Base-by-base conservation (phyloP, 2,113 vertebrate species). In the Otis tarda region DNA sequence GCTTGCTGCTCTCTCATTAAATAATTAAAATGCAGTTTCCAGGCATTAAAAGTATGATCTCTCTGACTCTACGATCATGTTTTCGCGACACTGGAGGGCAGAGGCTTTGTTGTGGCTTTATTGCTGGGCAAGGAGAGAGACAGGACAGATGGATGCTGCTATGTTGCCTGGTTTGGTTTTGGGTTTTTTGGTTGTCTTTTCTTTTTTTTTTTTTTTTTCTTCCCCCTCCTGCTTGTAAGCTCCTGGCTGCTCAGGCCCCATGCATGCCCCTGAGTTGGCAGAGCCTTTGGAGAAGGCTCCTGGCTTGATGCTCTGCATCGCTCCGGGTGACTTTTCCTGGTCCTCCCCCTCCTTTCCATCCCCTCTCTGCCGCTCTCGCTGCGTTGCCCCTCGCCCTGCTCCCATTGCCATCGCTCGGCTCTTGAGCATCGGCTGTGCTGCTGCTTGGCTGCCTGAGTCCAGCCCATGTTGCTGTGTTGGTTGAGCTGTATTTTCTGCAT, bases 1-100 rank as follows among this genome's bases (percentile, higher is more conserved):
- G 39, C 33, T 59, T 14, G 4, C 60, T 93, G 79, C 93, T 89
- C 84, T 89, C 60, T 83, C 80, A 69, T 79, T 77, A 93, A 86
- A 90, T 89, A 97, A 93, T 92, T 94, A 64, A 95, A 95, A 73
- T 60, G 67, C 80, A 30, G 23, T 87, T 97, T 73, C 49, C 39
- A 8, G 41, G 8, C 52, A 19, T 53, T 52, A 14, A 7, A 33
- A 3, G 10, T 18, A 10, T 41, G 49, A 60, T 83, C 28, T 52
- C 30, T 16, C n/a, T 64, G 81, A 5, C 78, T 41, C 23, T 5
- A 4, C 3, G 4, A 4, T 52, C 3, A 14, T 7, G 33, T 22
- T 85, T 30, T n/a, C 20, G 5, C 57, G 67, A 22, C 2, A 9
- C 61, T 65, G 85, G 30, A 70, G 75, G 70, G 33, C 60, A 47